phyloP scores from a whole-genome alignment of 2,888 invertebrate genomes.

The Dryococelus australis region DNA sequence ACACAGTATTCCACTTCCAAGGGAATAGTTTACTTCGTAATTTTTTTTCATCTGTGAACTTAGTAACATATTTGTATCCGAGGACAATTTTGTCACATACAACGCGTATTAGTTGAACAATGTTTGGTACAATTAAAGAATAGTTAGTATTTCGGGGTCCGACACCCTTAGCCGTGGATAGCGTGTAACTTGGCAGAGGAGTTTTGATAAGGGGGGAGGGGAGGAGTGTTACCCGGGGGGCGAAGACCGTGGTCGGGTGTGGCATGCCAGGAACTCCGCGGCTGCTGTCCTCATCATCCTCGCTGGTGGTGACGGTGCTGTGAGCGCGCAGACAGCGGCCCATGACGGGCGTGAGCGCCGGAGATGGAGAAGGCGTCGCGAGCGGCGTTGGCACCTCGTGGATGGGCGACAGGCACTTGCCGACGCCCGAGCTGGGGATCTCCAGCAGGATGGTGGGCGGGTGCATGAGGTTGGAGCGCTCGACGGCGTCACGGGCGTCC shows the following conservation, averaged over 20 bases:
- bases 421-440: conserved; percentile 71
- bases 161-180: too few relatives aligned
- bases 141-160: too few relatives aligned
- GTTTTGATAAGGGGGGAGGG: too few relatives aligned
- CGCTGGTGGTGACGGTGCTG: conserved; percentile 29
- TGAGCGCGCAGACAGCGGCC: neutral
- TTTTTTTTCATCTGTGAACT: too few relatives aligned
- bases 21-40: too few relatives aligned
- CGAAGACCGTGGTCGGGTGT: conserved; percentile 38
- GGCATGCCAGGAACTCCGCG: conserved; percentile 54
- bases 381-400: conserved; percentile 70
- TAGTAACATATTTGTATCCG: too few relatives aligned
- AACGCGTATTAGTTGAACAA: too few relatives aligned
- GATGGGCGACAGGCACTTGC: conserved; percentile 82
- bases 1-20: too few relatives aligned
- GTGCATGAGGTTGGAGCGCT: conserved; percentile 70
- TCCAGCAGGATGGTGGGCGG: conserved; percentile 80
- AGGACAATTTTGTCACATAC: too few relatives aligned
- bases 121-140: too few relatives aligned
- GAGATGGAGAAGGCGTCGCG: conserved; percentile 71
- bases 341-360: conserved; percentile 71
- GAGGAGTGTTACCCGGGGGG: conserved; percentile 26
- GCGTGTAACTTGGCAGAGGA: too few relatives aligned
- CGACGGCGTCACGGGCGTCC: conserved; percentile 69
- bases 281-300: conserved; percentile 26